phyloP scores from a whole-genome alignment of 2,113 vertebrate species.

The Brachirus orientalis region DNA sequence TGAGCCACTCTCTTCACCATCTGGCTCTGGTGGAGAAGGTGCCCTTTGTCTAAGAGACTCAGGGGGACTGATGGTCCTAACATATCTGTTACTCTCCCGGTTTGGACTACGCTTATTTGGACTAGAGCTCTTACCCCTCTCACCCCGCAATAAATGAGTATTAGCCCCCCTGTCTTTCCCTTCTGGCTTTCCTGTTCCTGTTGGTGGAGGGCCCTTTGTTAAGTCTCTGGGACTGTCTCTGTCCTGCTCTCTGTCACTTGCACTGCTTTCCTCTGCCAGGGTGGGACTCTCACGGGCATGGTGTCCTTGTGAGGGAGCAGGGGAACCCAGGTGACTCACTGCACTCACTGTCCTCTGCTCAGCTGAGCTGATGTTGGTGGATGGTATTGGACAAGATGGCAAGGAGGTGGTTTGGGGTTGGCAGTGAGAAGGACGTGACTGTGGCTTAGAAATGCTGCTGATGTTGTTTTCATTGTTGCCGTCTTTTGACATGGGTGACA shows the following conservation, averaged over 20 bases:
- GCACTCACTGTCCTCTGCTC: slow-evolving; percentile 75
- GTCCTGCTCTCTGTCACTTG: slow-evolving; percentile 72
- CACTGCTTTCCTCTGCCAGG: slow-evolving; percentile 70
- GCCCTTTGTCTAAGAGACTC: slow-evolving; percentile 69
- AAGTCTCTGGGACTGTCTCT: slow-evolving; percentile 75
- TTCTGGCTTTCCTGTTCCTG: slow-evolving; percentile 70
- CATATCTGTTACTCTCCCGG: slow-evolving; percentile 58
- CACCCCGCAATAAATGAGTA: slow-evolving; percentile 61
- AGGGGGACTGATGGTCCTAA: slow-evolving; percentile 60
- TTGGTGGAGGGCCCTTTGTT: slow-evolving; percentile 66
- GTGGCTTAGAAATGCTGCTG: slow-evolving; percentile 69
- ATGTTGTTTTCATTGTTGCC: slow-evolving; percentile 62
- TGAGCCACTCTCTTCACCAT: slow-evolving; percentile 58
- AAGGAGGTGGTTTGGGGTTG: slow-evolving; percentile 55
- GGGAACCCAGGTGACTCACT: slow-evolving; percentile 65
- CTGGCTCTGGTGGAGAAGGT: slow-evolving; percentile 66
- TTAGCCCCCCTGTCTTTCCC: slow-evolving; percentile 70
- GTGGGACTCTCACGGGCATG: slow-evolving; percentile 71
- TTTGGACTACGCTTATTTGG: slow-evolving; percentile 79
- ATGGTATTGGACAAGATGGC: slow-evolving; percentile 57
- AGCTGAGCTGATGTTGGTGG: slow-evolving; percentile 52
- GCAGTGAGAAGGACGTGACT: slow-evolving; percentile 69
- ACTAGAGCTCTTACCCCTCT: slow-evolving; percentile 77
- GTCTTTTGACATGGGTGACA: slow-evolving; percentile 67
- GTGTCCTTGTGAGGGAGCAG: slow-evolving; percentile 69